A percentile compares a stretch with the other conserved stretches of the same genome.
Conservation (phyloP, 2,888 invertebrate genomes). For the Lasius platythorax region DNA sequence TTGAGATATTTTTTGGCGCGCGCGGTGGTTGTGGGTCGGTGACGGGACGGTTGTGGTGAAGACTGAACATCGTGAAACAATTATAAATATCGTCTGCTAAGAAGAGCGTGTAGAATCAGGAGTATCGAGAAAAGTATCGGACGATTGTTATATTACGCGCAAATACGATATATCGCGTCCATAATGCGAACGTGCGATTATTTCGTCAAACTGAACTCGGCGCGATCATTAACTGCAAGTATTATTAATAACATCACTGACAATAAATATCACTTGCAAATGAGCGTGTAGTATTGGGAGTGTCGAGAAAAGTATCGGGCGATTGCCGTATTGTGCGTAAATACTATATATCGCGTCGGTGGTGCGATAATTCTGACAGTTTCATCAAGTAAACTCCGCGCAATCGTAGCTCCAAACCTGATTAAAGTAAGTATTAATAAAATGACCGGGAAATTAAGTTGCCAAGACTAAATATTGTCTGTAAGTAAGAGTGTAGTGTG, state of each 20-base stretch:
- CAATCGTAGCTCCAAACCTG: neutral
- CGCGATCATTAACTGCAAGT: too few relatives aligned
- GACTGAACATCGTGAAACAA: neutral
- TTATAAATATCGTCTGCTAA: neutral
- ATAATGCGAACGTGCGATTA: too few relatives aligned
- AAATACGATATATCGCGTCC: too few relatives aligned
- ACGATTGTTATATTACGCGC: too few relatives aligned
- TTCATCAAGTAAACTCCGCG: neutral
- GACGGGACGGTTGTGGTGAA: neutral
- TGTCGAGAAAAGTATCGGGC: neutral
- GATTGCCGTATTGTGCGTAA: neutral
- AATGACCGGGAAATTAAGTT: neutral
- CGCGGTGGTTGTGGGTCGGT: neutral
- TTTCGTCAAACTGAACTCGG: too few relatives aligned
- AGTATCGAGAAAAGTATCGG: too few relatives aligned
- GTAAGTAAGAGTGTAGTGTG: neutral
- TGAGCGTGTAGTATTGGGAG: neutral
- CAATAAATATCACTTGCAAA: neutral
- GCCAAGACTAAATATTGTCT: neutral
- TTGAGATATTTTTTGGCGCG: neutral
- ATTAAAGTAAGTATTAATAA: neutral
- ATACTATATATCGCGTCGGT: neutral
- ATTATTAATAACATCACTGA: neutral
- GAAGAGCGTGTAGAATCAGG: too few relatives aligned
- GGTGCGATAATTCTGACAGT: neutral